These are phyloP conservation scores for Tretioscincus oriximinensis DNA, from an alignment of 2,113 vertebrate genomes.

Conservation along the genomic window DNA sequence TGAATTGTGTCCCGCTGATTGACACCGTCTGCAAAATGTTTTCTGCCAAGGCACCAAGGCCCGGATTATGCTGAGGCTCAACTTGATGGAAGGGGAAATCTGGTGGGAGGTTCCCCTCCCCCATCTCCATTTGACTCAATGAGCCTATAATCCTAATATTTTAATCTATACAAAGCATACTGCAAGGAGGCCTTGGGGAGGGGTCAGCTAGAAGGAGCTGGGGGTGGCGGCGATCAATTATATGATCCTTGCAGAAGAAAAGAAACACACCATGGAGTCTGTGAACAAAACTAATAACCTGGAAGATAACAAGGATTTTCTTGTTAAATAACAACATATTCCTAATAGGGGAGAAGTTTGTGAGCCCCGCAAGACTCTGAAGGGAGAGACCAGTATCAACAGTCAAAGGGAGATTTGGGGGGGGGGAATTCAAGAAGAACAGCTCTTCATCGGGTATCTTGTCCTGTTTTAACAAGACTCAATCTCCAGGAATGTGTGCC, in stretches of 20 bases:
- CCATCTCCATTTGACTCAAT: rapidly evolving
- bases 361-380: neutral
- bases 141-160: neutral
- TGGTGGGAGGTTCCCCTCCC: rapidly evolving
- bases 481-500: neutral
- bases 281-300: neutral
- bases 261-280: neutral
- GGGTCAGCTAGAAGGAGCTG: neutral
- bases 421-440: no score
- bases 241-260: rapidly evolving
- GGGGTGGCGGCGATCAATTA: neutral
- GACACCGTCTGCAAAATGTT: constrained; percentile 40
- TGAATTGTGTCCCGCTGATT: constrained; percentile 3
- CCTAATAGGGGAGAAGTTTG: neutral
- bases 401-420: neutral
- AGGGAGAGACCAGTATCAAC: neutral
- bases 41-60: neutral
- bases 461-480: no score
- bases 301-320: neutral
- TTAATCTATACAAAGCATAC: neutral
- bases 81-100: rapidly evolving
- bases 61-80: neutral
- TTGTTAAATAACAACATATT: rapidly evolving
- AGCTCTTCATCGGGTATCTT: no score
- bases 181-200: rapidly evolving